Evolutionary conservation across 2,888 invertebrate genomes (phyloP).

Genomic region (Smittia sp.): DNA sequence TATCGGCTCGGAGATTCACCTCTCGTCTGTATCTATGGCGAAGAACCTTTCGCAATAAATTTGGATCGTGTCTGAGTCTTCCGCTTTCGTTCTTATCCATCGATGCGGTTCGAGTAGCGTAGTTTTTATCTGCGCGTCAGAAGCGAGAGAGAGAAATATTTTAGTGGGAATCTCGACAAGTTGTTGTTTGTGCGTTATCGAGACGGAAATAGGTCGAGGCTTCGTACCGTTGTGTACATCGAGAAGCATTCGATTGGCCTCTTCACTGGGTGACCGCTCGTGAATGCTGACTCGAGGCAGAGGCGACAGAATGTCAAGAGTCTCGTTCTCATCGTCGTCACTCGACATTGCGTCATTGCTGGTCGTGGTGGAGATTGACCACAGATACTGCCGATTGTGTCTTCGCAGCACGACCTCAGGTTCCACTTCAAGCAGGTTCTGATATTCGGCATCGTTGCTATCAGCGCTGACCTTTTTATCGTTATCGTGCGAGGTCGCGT

Average conservation of each 20-base stretch:
- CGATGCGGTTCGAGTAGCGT: neutral
- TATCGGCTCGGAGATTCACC: conserved; percentile 12
- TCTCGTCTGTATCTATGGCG: neutral
- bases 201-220: no score
- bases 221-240: conserved; percentile 1
- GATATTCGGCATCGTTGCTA: neutral
- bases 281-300: conserved; percentile 18
- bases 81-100: neutral
- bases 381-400: conserved; percentile 29
- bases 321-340: conserved; percentile 28
- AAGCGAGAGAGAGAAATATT: neutral
- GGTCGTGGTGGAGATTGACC: conserved; percentile 9
- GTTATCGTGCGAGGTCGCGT: neutral
- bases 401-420: conserved; percentile 11
- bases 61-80: neutral
- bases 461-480: neutral
- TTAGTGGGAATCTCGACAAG: no score
- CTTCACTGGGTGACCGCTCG: conserved; percentile 23
- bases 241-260: neutral
- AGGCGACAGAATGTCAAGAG: conserved; percentile 32
- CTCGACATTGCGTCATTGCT: conserved; percentile 31
- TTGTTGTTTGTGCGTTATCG: no score
- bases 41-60: conserved; percentile 10
- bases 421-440: neutral
- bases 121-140: neutral